Evolutionary conservation across 1,140 invertebrate species (phyloP), one percentile per base, ranked within the genome.

Genomic region (Sitobion miscanthi): DNA sequence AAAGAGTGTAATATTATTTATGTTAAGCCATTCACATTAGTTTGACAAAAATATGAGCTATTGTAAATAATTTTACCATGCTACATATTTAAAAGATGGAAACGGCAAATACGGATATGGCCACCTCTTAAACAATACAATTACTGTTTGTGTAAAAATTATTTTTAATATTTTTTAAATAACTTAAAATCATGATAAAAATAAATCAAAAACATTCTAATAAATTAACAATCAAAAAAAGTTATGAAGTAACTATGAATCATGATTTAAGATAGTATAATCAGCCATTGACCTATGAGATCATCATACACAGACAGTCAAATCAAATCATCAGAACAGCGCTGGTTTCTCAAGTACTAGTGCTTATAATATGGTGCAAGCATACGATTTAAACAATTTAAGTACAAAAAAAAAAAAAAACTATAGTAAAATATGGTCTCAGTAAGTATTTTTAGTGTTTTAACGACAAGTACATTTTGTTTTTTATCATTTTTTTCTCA

Each of bases 401-500:
- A 62, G 57, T 62, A 62, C 30, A 69, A 62, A 11, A 62, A 62
- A 62, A 57, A 62, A 77, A 77, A n/a, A 77, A 77, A 17, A 17
- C 8, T n/a, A 62, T 30, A 30, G 11, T 62, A 3, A 11, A 20
- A 77, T n/a, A 77, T 77, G n/a, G n/a, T 77, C n/a, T 77, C n/a
- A 3, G n/a, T 77, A 6, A 83, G 21, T 6, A 83, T 38, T 21
- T 38, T 83, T 38, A 49, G 23, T 93, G 95, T 95, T 97, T 97
- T 86, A 99, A 96, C 88, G 97, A 99, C 57, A 99, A 96, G 95
- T 99, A 99, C 97, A 99, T 98, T 95, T 99, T 98, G 8, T 97
- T 97, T 95, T 99, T 99, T 90, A 99, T 97, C 45, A 97, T 98
- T 95, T 98, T 98, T 94, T 98, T 99, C 25, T 98, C 97, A 2